Percentiles rank a stretch among this genome's conserved stretches.
Conservation (phyloP, 1,140 invertebrate genomes). For the Polypedilum pembai region DNA sequence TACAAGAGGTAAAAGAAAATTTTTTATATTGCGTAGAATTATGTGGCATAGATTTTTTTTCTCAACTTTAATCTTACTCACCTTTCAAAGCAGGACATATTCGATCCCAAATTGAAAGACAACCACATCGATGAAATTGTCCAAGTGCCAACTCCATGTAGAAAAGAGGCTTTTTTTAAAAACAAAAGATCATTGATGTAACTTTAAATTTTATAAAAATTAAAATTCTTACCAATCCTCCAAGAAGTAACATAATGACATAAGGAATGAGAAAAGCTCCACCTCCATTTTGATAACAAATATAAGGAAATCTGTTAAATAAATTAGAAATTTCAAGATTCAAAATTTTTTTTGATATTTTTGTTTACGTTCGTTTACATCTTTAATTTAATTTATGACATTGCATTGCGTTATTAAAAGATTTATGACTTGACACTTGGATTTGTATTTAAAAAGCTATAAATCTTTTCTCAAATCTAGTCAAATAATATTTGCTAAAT, state of each 20-base stretch:
- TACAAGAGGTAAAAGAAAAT: neutral
- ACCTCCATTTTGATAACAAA: constrained; percentile 73
- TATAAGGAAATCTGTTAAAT: constrained; percentile 57
- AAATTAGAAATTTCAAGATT: neutral
- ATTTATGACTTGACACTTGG: no score
- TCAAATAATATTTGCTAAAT: no score
- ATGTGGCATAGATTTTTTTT: constrained; percentile 9
- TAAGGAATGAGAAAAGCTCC: constrained; percentile 92
- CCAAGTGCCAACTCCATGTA: constrained; percentile 91
- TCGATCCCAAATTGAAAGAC: constrained; percentile 87
- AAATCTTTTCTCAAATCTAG: no score
- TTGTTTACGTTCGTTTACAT: no score
- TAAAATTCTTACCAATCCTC: constrained; percentile 53
- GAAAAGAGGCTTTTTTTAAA: constrained; percentile 59
- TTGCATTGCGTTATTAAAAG: no score
- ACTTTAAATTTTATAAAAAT: neutral
- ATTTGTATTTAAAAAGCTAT: no score
- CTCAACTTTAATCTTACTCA: constrained; percentile 44
- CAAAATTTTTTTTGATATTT: no score
- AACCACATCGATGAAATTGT: constrained; percentile 86
- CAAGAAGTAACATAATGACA: constrained; percentile 81
- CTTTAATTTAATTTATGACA: no score
- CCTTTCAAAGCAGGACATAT: constrained; percentile 97
- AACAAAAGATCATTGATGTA: neutral
- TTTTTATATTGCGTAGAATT: neutral